phyloP scores from a whole-genome alignment of 2,888 invertebrate species.

The Polydrusus pterygomalis region DNA sequence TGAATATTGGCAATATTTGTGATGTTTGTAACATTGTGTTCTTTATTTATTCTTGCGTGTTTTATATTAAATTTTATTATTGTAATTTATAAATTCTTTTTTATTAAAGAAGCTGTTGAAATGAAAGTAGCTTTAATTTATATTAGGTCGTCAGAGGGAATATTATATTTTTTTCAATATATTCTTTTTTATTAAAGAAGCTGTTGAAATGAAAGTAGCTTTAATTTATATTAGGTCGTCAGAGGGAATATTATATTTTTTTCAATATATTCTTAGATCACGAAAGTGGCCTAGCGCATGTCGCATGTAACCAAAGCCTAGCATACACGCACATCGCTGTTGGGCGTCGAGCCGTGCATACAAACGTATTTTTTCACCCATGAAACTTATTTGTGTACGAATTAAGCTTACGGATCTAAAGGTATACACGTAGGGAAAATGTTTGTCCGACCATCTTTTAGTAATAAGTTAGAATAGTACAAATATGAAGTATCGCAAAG shows the following conservation, averaged over 20 bases:
- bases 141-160: background rate
- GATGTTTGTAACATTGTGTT: slow-evolving; percentile 16
- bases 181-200: slow-evolving; percentile 12
- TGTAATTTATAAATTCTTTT: slow-evolving; percentile 26
- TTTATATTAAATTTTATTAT: slow-evolving; percentile 27
- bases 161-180: background rate
- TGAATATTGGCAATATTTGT: slow-evolving; percentile 7
- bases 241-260: background rate
- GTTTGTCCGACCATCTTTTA: too few species aligned
- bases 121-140: background rate
- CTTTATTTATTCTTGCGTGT: slow-evolving; percentile 3
- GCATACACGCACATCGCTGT: too few species aligned
- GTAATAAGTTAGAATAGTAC: too few species aligned
- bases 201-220: background rate
- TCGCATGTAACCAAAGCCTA: too few species aligned
- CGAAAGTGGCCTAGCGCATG: too few species aligned
- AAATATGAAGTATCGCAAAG: too few species aligned
- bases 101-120: slow-evolving; percentile 14
- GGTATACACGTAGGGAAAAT: too few species aligned
- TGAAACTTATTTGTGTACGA: too few species aligned
- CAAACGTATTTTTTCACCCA: too few species aligned
- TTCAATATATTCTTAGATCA: background rate
- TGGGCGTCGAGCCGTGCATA: too few species aligned
- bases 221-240: background rate
- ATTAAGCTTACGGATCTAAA: too few species aligned